phyloP scores from a whole-genome alignment of 2,797 vertebrate species.

The Hemitrygon akajei region DNA sequence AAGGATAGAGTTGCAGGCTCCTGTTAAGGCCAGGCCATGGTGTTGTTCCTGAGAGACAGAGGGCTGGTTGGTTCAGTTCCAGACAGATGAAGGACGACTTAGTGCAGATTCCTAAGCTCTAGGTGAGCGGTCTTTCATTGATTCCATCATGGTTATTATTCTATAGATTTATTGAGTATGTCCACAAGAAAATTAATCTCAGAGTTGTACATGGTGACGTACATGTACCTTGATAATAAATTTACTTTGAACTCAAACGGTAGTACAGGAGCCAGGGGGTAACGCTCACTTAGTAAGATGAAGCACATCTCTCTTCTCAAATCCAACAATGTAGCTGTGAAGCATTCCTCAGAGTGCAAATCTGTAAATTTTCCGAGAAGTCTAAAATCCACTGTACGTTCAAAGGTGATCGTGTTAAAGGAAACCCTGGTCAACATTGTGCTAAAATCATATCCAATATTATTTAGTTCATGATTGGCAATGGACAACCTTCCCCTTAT shows the following conservation, averaged over 20 bases:
- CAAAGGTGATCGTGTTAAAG: neutral
- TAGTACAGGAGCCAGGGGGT: neutral
- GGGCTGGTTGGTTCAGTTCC: too few species aligned
- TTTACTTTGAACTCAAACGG: neutral
- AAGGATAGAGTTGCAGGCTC: neutral
- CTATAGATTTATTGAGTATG: too few species aligned
- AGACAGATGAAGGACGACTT: neutral
- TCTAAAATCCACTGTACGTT: neutral
- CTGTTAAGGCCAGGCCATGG: neutral
- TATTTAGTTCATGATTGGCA: neutral
- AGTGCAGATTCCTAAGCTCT: neutral
- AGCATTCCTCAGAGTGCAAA: neutral
- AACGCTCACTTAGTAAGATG: neutral
- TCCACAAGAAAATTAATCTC: too few species aligned
- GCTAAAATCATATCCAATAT: neutral
- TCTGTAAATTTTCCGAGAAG: neutral
- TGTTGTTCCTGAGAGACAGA: neutral
- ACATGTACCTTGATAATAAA: too few species aligned
- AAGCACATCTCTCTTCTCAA: neutral
- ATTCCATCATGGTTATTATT: too few species aligned
- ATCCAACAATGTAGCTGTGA: neutral
- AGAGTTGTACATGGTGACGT: too few species aligned
- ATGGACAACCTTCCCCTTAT: neutral
- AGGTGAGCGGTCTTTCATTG: too few species aligned
- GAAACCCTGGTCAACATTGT: neutral